A percentile compares a stretch with the other conserved stretches of the same genome.
These are phyloP conservation scores for Dendrolimus punctatus DNA, from an alignment of 1,140 invertebrate species.

Conservation along the genomic window DNA sequence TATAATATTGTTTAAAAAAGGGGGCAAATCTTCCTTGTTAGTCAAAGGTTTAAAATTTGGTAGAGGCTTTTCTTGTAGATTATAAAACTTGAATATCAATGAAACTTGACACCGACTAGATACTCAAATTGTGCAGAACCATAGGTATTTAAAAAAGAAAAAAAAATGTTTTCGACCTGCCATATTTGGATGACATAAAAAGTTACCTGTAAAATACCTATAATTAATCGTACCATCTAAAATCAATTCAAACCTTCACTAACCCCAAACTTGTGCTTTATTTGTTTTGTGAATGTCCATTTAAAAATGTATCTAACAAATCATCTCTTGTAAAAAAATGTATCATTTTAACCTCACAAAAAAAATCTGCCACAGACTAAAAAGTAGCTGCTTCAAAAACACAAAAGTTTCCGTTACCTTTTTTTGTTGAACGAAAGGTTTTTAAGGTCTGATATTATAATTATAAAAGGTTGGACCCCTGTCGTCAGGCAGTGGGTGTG, in stretches of 20 bases:
- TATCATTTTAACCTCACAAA: slow-evolving; percentile 4
- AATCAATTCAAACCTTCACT: no score
- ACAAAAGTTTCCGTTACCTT: slow-evolving; percentile 4
- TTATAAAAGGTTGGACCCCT: slow-evolving; percentile 59
- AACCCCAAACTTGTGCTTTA: no score
- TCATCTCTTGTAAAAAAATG: neutral
- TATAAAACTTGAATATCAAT: no score
- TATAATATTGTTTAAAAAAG: no score
- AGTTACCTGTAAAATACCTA: no score
- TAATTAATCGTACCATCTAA: no score
- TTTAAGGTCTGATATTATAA: slow-evolving; percentile 69
- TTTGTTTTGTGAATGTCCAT: no score
- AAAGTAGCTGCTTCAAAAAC: slow-evolving; percentile 37
- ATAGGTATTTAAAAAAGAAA: neutral
- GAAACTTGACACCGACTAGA: no score
- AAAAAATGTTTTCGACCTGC: neutral
- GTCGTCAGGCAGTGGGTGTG: slow-evolving; percentile 45
- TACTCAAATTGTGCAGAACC: neutral
- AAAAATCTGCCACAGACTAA: slow-evolving; percentile 7
- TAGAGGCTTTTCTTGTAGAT: no score
- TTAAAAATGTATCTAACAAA: no score
- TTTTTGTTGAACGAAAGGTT: slow-evolving; percentile 39
- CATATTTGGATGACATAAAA: neutral
- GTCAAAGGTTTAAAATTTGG: no score
- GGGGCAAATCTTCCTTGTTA: no score